Percentiles rank a stretch among this genome's conserved stretches.
phyloP scores from a whole-genome alignment of 2,888 invertebrate genomes.

The Protula sp. region DNA sequence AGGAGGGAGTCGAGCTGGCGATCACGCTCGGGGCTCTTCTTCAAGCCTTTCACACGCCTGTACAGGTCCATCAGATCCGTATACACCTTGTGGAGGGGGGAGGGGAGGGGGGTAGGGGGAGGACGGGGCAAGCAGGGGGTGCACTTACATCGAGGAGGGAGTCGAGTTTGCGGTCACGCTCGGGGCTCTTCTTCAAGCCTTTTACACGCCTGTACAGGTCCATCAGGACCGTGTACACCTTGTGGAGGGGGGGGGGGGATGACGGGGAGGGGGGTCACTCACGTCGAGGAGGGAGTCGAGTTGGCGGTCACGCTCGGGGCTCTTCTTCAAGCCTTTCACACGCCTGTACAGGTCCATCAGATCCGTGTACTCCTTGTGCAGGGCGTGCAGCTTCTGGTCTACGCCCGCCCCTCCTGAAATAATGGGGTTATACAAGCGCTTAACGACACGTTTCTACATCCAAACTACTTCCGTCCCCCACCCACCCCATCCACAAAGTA shows the following conservation, averaged over 20 bases:
- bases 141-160: conserved; percentile 37
- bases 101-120: too few species aligned
- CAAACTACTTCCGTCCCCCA: too few species aligned
- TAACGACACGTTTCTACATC: too few species aligned
- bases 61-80: conserved; percentile 44
- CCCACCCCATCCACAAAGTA: too few species aligned
- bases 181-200: conserved; percentile 36
- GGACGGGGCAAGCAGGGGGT: not conserved
- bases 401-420: conserved; percentile 14
- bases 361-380: conserved; percentile 42
- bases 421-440: too few species aligned
- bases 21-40: conserved; percentile 37
- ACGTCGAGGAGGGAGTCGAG: conserved; percentile 42
- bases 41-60: conserved; percentile 39
- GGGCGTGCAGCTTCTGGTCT: conserved; percentile 23
- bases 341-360: conserved; percentile 44
- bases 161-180: conserved; percentile 40
- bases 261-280: conserved; percentile 10
- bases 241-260: conserved; percentile 36
- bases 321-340: conserved; percentile 39
- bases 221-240: conserved; percentile 44
- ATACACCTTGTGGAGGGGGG: conserved; percentile 41
- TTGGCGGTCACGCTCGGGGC: conserved; percentile 39
- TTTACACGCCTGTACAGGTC: conserved; percentile 42
- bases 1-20: conserved; percentile 40